Conservation (phyloP, 2,113 vertebrate species). For the Syngnathoides biaculeatus region DNA sequence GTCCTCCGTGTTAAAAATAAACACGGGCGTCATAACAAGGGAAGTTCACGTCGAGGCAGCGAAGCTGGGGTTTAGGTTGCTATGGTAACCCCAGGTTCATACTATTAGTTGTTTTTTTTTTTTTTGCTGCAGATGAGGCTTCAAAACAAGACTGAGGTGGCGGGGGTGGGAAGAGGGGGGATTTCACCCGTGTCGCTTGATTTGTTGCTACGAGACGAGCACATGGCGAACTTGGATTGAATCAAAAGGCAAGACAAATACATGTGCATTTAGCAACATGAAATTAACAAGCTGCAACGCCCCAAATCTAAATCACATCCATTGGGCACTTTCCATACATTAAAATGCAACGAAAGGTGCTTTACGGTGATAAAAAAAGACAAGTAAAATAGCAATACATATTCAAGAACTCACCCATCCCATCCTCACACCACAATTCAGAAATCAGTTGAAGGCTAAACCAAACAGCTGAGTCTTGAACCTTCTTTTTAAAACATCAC, state of each 20-base stretch:
- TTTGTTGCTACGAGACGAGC: conserved; percentile 8
- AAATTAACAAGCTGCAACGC: background rate
- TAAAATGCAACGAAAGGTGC: background rate
- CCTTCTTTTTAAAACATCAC: too few species aligned
- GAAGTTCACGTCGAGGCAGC: conserved; percentile 56
- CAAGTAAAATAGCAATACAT: background rate
- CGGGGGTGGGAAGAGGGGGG: background rate
- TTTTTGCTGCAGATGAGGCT: conserved; percentile 55
- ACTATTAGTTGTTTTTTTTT: conserved; percentile 42
- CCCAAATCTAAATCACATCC: background rate
- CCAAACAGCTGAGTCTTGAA: too few species aligned
- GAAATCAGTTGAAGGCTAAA: too few species aligned
- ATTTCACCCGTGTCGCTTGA: conserved; percentile 27
- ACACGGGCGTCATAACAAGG: conserved; percentile 35
- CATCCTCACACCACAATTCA: too few species aligned
- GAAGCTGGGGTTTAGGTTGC: conserved; percentile 66
- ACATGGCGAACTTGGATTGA: background rate
- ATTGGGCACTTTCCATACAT: background rate
- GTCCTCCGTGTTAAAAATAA: conserved; percentile 60
- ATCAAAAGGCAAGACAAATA: background rate
- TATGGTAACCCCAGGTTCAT: conserved; percentile 73
- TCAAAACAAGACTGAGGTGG: conserved; percentile 29
- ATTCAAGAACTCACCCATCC: background rate
- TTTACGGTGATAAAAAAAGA: too few species aligned
- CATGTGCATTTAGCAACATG: background rate